Evolutionary conservation across 2,113 vertebrate genomes (phyloP).

Genomic region (Antidorcas marsupialis): DNA sequence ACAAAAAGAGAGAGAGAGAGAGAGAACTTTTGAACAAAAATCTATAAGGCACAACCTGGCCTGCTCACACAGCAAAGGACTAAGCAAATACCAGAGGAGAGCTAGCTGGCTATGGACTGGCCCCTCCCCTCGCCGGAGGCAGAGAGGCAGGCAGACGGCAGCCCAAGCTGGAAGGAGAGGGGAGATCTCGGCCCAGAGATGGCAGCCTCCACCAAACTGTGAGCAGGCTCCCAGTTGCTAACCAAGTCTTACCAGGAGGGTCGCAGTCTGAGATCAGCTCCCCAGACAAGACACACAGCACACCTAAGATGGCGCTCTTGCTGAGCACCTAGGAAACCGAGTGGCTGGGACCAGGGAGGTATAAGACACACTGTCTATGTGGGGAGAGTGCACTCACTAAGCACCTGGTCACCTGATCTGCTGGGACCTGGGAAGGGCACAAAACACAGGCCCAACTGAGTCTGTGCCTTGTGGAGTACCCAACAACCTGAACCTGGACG

Average conservation of each 20-base stretch:
- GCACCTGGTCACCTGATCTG: background rate
- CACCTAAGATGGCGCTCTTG: background rate
- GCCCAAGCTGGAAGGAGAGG: accelerated
- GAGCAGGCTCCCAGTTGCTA: background rate
- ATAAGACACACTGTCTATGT: background rate
- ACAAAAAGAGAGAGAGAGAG: background rate
- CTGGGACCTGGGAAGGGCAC: background rate
- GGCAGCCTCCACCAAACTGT: background rate
- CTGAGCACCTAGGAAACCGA: accelerated
- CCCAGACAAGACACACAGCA: accelerated
- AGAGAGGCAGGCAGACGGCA: accelerated
- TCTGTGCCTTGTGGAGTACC: background rate
- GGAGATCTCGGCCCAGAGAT: background rate
- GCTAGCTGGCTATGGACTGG: background rate
- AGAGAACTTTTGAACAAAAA: background rate
- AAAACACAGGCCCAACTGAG: background rate
- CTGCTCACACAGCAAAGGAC: background rate
- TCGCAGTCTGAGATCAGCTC: background rate
- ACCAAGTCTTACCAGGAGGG: background rate
- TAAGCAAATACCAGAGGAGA: background rate
- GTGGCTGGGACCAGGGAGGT: background rate
- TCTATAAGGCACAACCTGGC: background rate
- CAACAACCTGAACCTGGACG: background rate
- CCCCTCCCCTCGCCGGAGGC: background rate
- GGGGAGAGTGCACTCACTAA: background rate